Evolutionary conservation across 1,140 invertebrate species (phyloP), one percentile per base, ranked within the genome.

Genomic region (Cataglyphis hispanica): DNA sequence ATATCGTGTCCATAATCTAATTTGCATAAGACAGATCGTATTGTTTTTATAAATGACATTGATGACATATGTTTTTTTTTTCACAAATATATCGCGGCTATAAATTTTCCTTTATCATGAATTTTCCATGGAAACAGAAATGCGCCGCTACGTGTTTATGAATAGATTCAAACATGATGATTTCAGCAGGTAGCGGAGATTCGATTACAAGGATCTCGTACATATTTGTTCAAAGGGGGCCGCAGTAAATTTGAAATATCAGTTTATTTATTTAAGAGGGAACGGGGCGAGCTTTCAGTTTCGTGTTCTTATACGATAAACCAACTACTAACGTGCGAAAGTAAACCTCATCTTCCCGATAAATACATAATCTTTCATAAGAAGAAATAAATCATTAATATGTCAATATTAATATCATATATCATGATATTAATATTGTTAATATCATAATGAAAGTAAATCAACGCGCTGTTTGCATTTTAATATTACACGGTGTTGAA

Each of bases 181-280:
- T 80, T 80, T 69, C 40, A 56, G 31, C 63, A 37, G 34, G 22
- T 80, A 70, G 77, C 63, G 19, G 3, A n/a, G 34, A 34, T 11
- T 81, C 27, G 22, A 69, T 80, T 80, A 58, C 64, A 66, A 69
- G 46, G 6, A 31, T 72, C 16, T 81, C 34, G 77, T 72, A 70
- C 0, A 43, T 58, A 58, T 81, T 60, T 80, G 64, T 50, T 25
- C n/a, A 4, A 80, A 80, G 58, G 34, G 50, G 25, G 11, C n/a
- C 27, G 7, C 34, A 56, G 31, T 81, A 81, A 70, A 81, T 72
- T 43, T 72, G 50, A 81, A 70, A 81, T 72, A 72, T 56, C 37
- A 53, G 58, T 77, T 6, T 56, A 69, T 81, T 58, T 81, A 58
- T 19, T 56, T 4, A 72, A 50, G 31, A 19, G 7, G 6, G 25